A percentile compares a stretch with the other conserved stretches of the same genome.
Conservation (phyloP, 2,113 vertebrate genomes). For the Perognathus longimembris region DNA sequence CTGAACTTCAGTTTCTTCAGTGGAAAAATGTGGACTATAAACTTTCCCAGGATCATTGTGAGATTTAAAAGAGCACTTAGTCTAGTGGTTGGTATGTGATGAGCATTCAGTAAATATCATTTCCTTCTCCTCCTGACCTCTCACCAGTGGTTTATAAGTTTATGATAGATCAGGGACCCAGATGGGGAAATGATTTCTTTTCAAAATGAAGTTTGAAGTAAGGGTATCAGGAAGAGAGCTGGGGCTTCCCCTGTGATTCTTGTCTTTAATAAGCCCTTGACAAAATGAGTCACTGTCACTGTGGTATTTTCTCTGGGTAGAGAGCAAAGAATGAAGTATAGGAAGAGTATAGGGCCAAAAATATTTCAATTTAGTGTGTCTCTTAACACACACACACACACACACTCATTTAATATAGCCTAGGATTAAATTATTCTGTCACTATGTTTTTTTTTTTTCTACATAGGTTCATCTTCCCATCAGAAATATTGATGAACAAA, state of each 20-base stretch:
- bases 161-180: slow-evolving; percentile 18
- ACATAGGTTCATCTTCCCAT: neutral
- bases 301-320: neutral
- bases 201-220: slow-evolving; percentile 58
- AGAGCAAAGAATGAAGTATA: slow-evolving; percentile 12
- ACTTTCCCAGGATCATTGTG: neutral
- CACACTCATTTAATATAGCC: neutral
- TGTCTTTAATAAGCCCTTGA: slow-evolving; percentile 44
- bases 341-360: neutral
- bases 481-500: slow-evolving; percentile 8
- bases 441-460: slow-evolving; percentile 39
- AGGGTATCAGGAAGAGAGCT: slow-evolving; percentile 29
- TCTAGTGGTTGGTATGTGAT: neutral
- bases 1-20: slow-evolving; percentile 14
- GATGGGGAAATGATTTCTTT: slow-evolving; percentile 46
- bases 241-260: slow-evolving; percentile 48
- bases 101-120: neutral
- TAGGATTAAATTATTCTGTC: neutral
- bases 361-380: neutral
- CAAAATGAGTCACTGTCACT: slow-evolving; percentile 39
- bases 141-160: neutral
- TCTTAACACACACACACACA: neutral
- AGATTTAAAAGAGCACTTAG: neutral
- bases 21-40: neutral
- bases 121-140: neutral